Evolutionary conservation across 2,888 invertebrate species (phyloP), one percentile per base, ranked within the genome.

Genomic region (Phaonia tiefii): DNA sequence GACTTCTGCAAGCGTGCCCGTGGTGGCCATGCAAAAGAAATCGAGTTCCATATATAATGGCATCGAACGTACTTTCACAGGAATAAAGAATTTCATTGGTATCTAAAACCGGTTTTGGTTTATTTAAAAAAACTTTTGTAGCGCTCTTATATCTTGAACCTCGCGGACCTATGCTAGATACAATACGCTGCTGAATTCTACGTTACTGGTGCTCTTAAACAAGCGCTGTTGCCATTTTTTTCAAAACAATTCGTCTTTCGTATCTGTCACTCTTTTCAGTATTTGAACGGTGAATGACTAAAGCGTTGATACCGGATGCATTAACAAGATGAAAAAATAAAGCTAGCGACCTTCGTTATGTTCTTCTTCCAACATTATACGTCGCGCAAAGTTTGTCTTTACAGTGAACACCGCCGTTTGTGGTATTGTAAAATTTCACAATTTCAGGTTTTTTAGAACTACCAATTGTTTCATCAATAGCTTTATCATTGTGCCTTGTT

Each of bases 231-330:
- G 63, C 70, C 13, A 75, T 75, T 63, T 79, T 75, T 51, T 75
- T 79, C 37, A 75, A 75, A 70, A 70, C 75, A 70, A 75, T 75
- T 56, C 49, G 73, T 58, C 74, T 78, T 78, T 26, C 25, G 22
- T 63, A 31, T 67, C 74, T 74, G 56, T 20, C 49, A 67, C 78
- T 58, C 74, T 74, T 74, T 58, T 79, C 79, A 79, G 75, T 79
- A 20, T 72, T 72, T 15, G 58, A 60, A 20, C 39, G 46, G 73
- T 51, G 39, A 44, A 72, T 58, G n/a, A n/a, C n/a, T n/a, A n/a
- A n/a, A n/a, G n/a, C 56, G 56, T 65, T 74, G 58, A 60, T 73
- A 63, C 63, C 20, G 31, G 49, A 73, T 63, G 49, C 46, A n/a
- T n/a, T n/a, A n/a, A n/a, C n/a, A n/a, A n/a, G 65, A 74, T 65